Percentiles rank a stretch among this genome's conserved stretches.
These are phyloP conservation scores for cattle (Bos taurus) DNA, from an alignment of 2,113 vertebrate species.

Conservation along the genomic window ARS-UCD2.0 NC_037343.1:68451001-68451500, in stretches of 20 bases:
- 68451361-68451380: neutral
- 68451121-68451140: neutral
- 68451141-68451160: neutral
- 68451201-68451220: neutral
- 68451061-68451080: neutral
- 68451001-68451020: neutral
- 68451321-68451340: neutral
- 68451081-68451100: neutral
- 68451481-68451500: neutral
- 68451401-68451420: rapidly evolving
- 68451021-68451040: neutral
- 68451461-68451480: neutral
- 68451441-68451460: neutral
- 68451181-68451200: neutral
- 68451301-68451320: neutral
- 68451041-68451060: neutral
- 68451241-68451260: neutral
- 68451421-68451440: neutral
- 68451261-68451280: neutral
- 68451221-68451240: neutral
- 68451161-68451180: neutral
- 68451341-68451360: neutral
- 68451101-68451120: neutral
- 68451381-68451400: neutral
- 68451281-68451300: neutral